Conservation (phyloP, 1,140 invertebrate genomes). For the Leptinotarsa lineolata region DNA sequence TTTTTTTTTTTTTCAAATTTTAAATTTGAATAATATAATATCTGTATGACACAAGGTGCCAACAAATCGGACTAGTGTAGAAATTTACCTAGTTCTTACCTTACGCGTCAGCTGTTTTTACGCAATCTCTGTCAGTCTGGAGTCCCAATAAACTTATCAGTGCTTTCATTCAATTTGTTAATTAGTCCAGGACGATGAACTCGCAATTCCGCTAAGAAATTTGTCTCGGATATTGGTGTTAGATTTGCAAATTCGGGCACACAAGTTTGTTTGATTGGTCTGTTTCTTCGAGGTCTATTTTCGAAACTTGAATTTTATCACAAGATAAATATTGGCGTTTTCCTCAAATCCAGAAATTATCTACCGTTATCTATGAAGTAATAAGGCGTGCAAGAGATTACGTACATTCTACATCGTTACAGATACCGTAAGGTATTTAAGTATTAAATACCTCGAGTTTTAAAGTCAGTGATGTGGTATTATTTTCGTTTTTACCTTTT, state of each 20-base stretch:
- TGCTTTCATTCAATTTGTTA: neutral
- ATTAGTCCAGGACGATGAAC: neutral
- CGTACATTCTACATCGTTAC: neutral
- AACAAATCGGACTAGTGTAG: neutral
- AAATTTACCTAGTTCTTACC: neutral
- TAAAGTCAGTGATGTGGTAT: neutral
- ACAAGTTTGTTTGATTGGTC: neutral
- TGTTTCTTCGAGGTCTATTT: neutral
- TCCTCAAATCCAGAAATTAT: neutral
- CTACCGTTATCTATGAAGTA: neutral
- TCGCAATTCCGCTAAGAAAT: neutral
- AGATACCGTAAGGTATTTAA: neutral
- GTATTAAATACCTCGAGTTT: neutral
- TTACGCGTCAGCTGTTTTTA: neutral
- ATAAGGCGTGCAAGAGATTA: slow-evolving; percentile 1
- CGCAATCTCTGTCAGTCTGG: neutral
- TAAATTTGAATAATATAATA: neutral
- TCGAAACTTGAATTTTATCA: neutral
- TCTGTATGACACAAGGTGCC: neutral
- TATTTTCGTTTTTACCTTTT: too few species aligned
- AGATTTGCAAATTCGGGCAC: neutral
- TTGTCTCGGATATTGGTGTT: neutral
- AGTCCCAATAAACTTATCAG: neutral
- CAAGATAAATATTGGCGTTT: neutral
- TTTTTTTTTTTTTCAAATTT: neutral